Base-by-base conservation (phyloP, 2,888 invertebrate genomes). In the Onchidella celtica region DNA sequence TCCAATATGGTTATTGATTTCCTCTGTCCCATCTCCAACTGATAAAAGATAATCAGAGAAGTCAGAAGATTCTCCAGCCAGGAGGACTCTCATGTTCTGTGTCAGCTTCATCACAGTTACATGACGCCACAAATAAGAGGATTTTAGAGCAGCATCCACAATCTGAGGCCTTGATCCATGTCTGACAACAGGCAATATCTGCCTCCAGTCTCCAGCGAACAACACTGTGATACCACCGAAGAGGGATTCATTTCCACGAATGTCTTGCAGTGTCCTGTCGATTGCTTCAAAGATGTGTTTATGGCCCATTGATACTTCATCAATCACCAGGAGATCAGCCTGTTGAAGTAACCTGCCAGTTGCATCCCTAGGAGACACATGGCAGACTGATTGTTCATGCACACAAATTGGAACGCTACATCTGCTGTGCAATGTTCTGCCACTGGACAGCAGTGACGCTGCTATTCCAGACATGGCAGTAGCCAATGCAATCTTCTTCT, bases 211-310 rank as follows among this genome's bases (percentile, higher is more conserved):
- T 3, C 34, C 66, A 24, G 32, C 27, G 21, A 66, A 66, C 11
- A 66, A 32, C 9, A 66, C 66, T 9, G 27, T 66, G 9, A 66
- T 27, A 27, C 66, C 27, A 66, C 32, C 66, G 9, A 66, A 66
- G 9, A 29, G 66, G 6, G 3, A 29, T 11, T 29, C 32, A 21
- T 9, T 29, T 14, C 32, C 29, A 9, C 66, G 17, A 11, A 66
- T 32, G 32, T 66, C 34, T 66, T 66, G 66, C 29, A 66, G 66
- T 29, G 66, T 66, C 27, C 66, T 66, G 66, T 66, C 66, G 6
- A 29, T 29, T 6, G 66, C 66, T 66, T 66, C 34, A 66, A 66
- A 66, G 27, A 66, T 32, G 27, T 66, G 21, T 32, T 27, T 66
- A 29, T 66, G 66, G 17, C 66, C 66, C 66, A 27, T 66, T 27